Evolutionary conservation across 1,140 invertebrate genomes (phyloP).

Genomic region (Drosophila lacertosa): DNA sequence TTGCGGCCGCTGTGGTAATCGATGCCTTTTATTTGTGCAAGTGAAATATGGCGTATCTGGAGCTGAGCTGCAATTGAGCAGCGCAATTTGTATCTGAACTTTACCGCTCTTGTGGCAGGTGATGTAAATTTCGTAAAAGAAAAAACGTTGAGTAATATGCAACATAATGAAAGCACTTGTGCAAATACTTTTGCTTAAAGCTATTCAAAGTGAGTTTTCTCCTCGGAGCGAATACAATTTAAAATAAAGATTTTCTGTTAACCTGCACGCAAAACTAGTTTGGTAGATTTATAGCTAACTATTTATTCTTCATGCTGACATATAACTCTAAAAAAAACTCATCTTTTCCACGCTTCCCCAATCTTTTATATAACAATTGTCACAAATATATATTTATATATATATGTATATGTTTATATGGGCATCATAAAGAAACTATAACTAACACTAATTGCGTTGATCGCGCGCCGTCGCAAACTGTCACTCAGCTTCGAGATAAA

Average conservation of each 20-base stretch:
- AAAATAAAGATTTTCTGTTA: too few relatives aligned
- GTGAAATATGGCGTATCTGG: constrained; percentile 6
- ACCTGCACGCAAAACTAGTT: too few relatives aligned
- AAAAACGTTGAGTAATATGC: constrained; percentile 3
- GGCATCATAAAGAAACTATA: constrained; percentile 58
- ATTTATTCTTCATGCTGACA: too few relatives aligned
- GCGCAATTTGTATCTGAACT: constrained; percentile 29
- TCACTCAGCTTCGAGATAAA: constrained; percentile 18
- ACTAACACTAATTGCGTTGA: constrained; percentile 66
- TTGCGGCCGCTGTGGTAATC: constrained; percentile 52
- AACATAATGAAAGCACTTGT: not conserved
- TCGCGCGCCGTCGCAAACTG: constrained; percentile 36
- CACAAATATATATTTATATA: constrained; percentile 13
- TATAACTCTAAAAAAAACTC: not conserved
- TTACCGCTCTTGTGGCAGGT: constrained; percentile 1
- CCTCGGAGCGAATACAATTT: too few relatives aligned
- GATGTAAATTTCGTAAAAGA: constrained; percentile 4
- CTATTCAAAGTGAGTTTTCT: too few relatives aligned
- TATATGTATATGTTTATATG: constrained; percentile 22
- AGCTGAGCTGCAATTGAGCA: constrained; percentile 32
- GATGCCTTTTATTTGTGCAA: constrained; percentile 40
- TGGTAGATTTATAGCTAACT: too few relatives aligned
- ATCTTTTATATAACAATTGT: constrained; percentile 50
- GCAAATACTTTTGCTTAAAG: not conserved
- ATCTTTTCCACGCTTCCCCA: constrained; percentile 1